Base-by-base conservation (phyloP, 2,888 invertebrate species). In the Nemurella pictetii region DNA sequence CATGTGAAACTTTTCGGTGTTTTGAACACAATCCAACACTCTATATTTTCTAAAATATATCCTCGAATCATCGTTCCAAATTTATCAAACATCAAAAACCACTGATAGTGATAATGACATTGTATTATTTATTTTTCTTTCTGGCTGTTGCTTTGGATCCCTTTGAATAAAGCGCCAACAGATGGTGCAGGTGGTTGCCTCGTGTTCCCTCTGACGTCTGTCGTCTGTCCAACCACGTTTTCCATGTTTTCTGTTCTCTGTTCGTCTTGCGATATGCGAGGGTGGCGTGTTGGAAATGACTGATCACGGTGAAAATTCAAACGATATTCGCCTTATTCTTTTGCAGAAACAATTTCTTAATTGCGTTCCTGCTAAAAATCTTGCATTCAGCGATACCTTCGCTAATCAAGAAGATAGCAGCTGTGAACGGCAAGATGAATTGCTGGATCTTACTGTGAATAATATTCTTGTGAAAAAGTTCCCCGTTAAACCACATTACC, bases 401-500 rank as follows among this genome's bases (percentile, higher is more conserved):
- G 12, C 82, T 15, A 20, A 55, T 27, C 15, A 87, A 25, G 93
- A 92, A 92, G 90, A 91, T n/a, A 89, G 83, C 27, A 84, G 83
- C 74, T 84, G 85, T 55, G 77, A 28, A 3, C 84, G 90, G 83
- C 96, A 96, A 89, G 90, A 92, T 87, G 87, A 88, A 80, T 91
- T 96, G 83, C 88, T 95, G 15, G 89, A 92, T 25, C 89, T 89
- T 80, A 96, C 95, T 15, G 90, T 95, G 12, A 90, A 92, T 75
- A 92, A 91, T 87, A 87, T 90, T 7, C 87, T 93, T 72, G 90
- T 94, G 85, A 89, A 91, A 88, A 90, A 92, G 86, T 93, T 92
- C 90, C 95, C 96, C 0, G 88, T 95, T 4, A 94, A 93, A 87
- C 88, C 89, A 75, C 91, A 92, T 72, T 96, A 95, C 89, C 92